Base-by-base conservation (phyloP, 2,888 invertebrate genomes). In the Ferrisia virgata region DNA sequence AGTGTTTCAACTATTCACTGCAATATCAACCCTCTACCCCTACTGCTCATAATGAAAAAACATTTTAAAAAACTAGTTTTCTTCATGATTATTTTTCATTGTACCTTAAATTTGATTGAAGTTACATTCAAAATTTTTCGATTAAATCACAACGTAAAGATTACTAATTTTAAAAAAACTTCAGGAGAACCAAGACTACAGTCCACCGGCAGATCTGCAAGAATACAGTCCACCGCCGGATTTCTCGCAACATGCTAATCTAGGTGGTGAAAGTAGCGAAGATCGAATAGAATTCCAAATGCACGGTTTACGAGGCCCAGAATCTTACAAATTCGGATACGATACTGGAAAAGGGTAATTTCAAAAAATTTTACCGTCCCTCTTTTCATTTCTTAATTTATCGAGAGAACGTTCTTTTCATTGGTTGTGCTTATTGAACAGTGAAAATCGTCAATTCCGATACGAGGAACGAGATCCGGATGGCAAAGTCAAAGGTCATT, bases 311-410 rank as follows among this genome's bases (percentile, higher is more conserved):
- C 92, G 93, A 86, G 95, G 95, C 72, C 95, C 95, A 0, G 91
- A 93, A 87, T 93, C 94, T 86, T 95, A 95, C 88, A 93, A 95
- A 89, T 95, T 94, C 89, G 95, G 95, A 87, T 95, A 91, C 88
- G 94, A 95, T 88, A 95, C 95, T 80, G 95, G 95, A 87, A 92
- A 93, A 89, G 95, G 95, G 95, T 95, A 90, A 90, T 22, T 47
- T 72, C 72, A 72, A 28, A 5, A 6, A 36, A 76, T 4, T 25
- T 72, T 36, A 18, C 5, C 2, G 5, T 15, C 31, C 47, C 39
- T 36, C 47, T 6, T 11, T 28, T 4, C 40, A 36, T 11, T 25
- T 22, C 31, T 15, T 43, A 9, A 2, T 25, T 39, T 8, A 5
- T 39, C 39, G 5, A 18, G 18, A 9, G 18, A 58, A 58, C 33